phyloP scores from a whole-genome alignment of 2,888 invertebrate species.

The Acleris holmiana region DNA sequence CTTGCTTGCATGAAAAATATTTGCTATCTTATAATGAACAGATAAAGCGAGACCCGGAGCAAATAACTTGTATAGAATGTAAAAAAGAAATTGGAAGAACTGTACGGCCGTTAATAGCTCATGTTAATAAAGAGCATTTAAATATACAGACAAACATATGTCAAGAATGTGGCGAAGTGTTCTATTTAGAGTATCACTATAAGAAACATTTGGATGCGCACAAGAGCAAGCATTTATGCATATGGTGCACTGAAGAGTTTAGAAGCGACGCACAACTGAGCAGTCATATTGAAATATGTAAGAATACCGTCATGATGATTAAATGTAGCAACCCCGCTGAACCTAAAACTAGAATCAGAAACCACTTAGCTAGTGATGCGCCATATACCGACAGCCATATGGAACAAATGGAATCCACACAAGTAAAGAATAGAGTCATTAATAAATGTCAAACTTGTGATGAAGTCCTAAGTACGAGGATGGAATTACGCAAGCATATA shows the following conservation, averaged over 20 bases:
- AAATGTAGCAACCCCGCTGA: conserved; percentile 11
- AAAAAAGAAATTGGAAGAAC: background rate
- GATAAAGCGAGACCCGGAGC: background rate
- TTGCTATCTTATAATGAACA: conserved; percentile 4
- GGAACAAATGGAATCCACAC: background rate
- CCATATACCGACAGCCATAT: background rate
- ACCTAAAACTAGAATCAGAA: conserved; percentile 6
- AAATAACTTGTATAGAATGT: conserved; percentile 19
- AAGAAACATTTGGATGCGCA: conserved; percentile 20
- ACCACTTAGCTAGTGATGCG: conserved; percentile 13
- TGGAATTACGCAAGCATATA: conserved; percentile 19
- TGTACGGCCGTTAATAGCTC: conserved; percentile 8
- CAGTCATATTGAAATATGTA: conserved; percentile 14
- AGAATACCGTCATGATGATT: background rate
- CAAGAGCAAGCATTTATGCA: conserved; percentile 8
- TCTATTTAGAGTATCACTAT: conserved; percentile 13
- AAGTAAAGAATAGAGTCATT: background rate
- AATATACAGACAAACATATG: conserved; percentile 17
- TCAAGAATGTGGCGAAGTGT: conserved; percentile 17
- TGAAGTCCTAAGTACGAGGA: conserved; percentile 7
- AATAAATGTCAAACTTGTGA: conserved; percentile 23
- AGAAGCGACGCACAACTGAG: conserved; percentile 10
- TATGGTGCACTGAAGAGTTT: conserved; percentile 11
- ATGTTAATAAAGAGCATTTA: conserved; percentile 32
- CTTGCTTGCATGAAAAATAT: conserved; percentile 24